Evolutionary conservation across 2,797 vertebrate genomes (phyloP), one percentile per base, ranked within the genome.

Genomic region (Muscicapa striata): DNA sequence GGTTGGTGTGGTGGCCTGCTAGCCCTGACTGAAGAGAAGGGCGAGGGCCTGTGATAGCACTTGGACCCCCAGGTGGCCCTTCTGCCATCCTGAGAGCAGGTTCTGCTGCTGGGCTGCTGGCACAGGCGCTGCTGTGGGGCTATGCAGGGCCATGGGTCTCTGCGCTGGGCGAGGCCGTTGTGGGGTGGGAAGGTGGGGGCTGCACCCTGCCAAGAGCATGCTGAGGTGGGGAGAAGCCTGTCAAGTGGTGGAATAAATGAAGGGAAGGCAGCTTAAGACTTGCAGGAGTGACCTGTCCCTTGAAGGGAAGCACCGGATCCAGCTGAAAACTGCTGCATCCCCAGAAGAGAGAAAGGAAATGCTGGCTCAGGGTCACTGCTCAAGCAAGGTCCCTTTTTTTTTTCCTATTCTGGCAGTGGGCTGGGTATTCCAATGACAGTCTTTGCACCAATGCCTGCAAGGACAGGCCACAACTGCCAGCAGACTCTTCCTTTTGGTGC

Each of bases 401-500:
- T 14, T 63, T 36, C n/a, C 48, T 34, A 24, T 80, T 55, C 83
- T 83, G 81, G 38, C 54, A 46, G 52, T 17, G 27, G 32, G 49
- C 59, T 81, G 54, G 45, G 36, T 74, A 16, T 80, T 77, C 29
- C 0, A 2, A 16, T 70, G 46, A 49, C 5, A 3, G 26, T 55
- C 34, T 86, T 93, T 83, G 63, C 52, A 52, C 36, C 51, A 7
- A 8, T 73, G 66, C 59, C 51, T 85, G 36, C 46, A 72, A 68
- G 45, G 55, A 88, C n/a, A 30, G 34, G 59, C 41, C 61, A 22
- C 40, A 76, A 68, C 63, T 90, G 72, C 83, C 78, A 94, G 75
- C 78, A 70, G 73, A 43, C 61, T 69, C 69, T 83, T 89, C 64
- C 54, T 22, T 84, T 78, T 87, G 89, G 87, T 96, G 95, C 94